A percentile compares a stretch with the other conserved stretches of the same genome.
phyloP scores from a whole-genome alignment of 2,888 invertebrate species.

The Trachelus stipa region DNA sequence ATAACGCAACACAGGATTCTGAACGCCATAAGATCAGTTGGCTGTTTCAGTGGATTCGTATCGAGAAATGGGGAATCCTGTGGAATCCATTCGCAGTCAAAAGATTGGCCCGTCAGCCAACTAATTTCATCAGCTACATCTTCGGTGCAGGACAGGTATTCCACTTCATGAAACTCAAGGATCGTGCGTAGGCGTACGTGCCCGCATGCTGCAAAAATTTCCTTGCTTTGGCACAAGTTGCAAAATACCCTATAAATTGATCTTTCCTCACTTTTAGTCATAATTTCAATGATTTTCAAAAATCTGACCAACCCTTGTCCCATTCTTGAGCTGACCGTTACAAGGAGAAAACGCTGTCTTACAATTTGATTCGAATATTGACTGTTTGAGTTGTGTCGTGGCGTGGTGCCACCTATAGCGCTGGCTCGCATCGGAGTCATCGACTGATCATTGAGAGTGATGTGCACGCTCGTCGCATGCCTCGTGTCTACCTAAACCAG shows the following conservation, averaged over 20 bases:
- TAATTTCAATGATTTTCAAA: too few species aligned
- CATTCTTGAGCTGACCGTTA: too few species aligned
- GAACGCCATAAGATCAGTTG: background rate
- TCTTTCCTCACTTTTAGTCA: too few species aligned
- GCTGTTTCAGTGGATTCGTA: conserved; percentile 40
- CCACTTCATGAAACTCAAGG: too few species aligned
- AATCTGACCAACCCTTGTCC: too few species aligned
- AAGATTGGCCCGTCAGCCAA: conserved; percentile 27
- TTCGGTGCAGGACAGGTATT: conserved; percentile 36
- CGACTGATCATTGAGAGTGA: conserved; percentile 34
- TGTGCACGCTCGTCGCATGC: conserved; percentile 20
- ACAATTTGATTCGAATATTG: conserved; percentile 16
- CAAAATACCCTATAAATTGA: too few species aligned
- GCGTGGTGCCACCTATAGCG: conserved; percentile 42
- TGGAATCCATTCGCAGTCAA: conserved; percentile 30
- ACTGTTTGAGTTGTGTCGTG: conserved; percentile 31
- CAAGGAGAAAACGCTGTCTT: background rate
- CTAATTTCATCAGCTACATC: conserved; percentile 33
- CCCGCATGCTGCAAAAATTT: too few species aligned
- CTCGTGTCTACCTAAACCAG: background rate
- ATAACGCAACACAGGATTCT: too few species aligned
- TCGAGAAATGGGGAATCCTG: conserved; percentile 41
- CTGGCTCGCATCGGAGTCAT: conserved; percentile 29
- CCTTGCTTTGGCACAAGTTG: too few species aligned
- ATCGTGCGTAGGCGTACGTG: too few species aligned